Conservation (phyloP, 2,113 vertebrate species). For the Nothoprocta perdicaria region DNA sequence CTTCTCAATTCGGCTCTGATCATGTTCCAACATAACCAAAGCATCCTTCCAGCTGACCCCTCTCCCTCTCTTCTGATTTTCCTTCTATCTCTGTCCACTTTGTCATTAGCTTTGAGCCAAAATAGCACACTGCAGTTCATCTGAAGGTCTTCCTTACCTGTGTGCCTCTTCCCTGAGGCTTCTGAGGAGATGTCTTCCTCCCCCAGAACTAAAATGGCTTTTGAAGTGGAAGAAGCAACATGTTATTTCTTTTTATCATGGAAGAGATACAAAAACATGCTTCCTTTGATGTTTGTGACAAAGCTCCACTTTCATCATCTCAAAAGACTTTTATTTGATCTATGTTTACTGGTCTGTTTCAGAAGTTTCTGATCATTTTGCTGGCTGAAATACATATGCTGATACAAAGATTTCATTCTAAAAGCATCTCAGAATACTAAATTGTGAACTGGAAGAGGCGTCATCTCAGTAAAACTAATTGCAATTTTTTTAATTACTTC, state of each 20-base stretch:
- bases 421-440: not conserved
- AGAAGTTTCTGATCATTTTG: not conserved
- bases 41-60: not conserved
- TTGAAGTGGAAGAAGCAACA: not conserved
- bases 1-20: not conserved
- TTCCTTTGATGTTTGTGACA: not conserved
- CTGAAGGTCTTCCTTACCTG: not conserved
- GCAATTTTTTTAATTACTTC: not conserved
- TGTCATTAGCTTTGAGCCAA: not conserved
- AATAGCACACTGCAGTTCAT: not conserved
- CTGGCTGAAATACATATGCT: not conserved
- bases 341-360: not conserved
- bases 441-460: not conserved
- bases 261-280: not conserved
- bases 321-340: not conserved
- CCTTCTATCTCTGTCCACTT: not conserved
- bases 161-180: not conserved
- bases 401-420: not conserved
- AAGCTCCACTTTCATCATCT: not conserved
- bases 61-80: not conserved
- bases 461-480: not conserved
- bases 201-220: not conserved
- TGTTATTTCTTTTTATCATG: not conserved
- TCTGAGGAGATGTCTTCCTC: not conserved
- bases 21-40: not conserved